Conservation (phyloP, 2,113 vertebrate genomes). For the Psephotus haematonotus region DNA sequence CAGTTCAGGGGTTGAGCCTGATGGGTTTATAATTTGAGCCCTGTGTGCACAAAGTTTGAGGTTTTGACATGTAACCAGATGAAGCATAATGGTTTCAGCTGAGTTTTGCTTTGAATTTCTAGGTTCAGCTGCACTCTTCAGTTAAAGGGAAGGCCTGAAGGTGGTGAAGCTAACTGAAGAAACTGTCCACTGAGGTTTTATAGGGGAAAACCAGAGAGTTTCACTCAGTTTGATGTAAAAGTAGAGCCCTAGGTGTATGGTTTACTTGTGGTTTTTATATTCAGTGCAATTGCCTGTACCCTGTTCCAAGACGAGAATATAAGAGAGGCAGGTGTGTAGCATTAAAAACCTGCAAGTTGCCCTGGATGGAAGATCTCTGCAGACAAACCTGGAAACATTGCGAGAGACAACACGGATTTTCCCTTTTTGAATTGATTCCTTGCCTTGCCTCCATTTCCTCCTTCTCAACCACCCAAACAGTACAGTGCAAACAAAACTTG, state of each 20-base stretch:
- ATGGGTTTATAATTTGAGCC: constrained; percentile 46
- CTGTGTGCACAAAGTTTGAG: constrained; percentile 26
- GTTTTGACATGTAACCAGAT: constrained; percentile 56
- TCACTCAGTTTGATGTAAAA: neutral
- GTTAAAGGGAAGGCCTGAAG: neutral
- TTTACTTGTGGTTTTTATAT: neutral
- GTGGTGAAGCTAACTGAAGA: neutral
- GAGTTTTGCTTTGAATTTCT: constrained; percentile 45
- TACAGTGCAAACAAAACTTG: neutral
- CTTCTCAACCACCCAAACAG: neutral
- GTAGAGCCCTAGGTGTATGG: neutral
- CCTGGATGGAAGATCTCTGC: neutral
- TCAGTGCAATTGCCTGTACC: neutral
- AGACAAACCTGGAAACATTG: neutral
- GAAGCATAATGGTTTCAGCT: constrained; percentile 37
- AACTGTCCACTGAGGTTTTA: neutral
- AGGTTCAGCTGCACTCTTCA: neutral
- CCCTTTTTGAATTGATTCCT: neutral
- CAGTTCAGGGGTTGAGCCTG: neutral
- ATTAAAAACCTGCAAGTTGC: neutral
- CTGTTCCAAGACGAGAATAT: neutral
- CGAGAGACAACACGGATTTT: neutral
- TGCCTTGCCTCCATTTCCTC: neutral
- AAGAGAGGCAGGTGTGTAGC: neutral
- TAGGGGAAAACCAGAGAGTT: neutral